Base-by-base conservation (phyloP, 2,797 vertebrate species). In the Babyrousa celebensis region DNA sequence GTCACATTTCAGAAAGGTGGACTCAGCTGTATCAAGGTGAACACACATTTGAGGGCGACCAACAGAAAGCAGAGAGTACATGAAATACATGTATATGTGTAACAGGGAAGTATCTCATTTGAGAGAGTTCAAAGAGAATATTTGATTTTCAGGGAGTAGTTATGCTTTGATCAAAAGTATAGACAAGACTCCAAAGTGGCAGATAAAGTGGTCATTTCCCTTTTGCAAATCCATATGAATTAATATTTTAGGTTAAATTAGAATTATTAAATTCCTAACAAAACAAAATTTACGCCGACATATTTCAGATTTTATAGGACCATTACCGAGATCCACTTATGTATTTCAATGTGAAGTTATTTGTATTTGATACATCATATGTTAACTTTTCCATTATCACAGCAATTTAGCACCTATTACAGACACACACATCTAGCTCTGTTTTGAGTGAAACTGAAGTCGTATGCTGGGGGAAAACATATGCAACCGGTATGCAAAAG, bases 1-100 rank as follows among this genome's bases (percentile, higher is more conserved):
- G 14, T 97, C 82, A 75, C 14, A 86, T 97, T 94, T 96, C 93
- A 96, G 12, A 65, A 62, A 95, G 32, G 48, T 90, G 43, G 40
- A 84, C 20, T 83, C 62, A 54, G 23, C 85, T 18, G 48, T 54
- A 92, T 67, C 32, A 95, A 83, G 54, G 70, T 87, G 25, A 86
- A 90, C 18, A 75, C 6, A 54, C n/a, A 11, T 58, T 25, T 18
- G 21, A 89, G n/a, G 12, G 4, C 58, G 56, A 12, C 27, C 65
- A 70, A 58, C 80, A 91, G 60, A 91, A 94, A 91, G 16, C 67
- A 88, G 36, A 84, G 16, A 77, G 25, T 60, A 43, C 0, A 0
- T 71, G 43, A 89, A 60, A 89, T 52, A 71, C 43, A 32, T 71
- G 5, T n/a, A 71, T 36, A 68, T 20, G 20, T 43, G 3, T 43